phyloP scores from a whole-genome alignment of 2,797 vertebrate species.

The Alectoris magna region DNA sequence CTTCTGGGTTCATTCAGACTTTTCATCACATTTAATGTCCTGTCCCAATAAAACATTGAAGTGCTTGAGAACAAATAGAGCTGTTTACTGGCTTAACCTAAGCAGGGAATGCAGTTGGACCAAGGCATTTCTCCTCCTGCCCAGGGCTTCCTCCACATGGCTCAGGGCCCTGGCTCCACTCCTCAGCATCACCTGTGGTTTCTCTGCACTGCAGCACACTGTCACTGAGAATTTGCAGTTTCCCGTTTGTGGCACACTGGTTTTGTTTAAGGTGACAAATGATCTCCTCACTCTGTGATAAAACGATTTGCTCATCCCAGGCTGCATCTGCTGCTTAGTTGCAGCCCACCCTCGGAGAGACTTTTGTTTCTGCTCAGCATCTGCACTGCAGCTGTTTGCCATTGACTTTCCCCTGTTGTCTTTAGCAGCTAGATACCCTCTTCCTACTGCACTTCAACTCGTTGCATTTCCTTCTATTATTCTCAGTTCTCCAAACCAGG shows the following conservation, averaged over 20 bases:
- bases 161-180: conserved; percentile 21
- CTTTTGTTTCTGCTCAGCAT: conserved; percentile 35
- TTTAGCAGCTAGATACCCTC: neutral
- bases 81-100: conserved; percentile 58
- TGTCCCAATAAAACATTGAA: conserved; percentile 54
- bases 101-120: conserved; percentile 50
- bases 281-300: conserved; percentile 20
- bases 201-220: rapidly evolving
- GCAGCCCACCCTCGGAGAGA: neutral
- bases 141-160: neutral
- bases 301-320: neutral
- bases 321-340: neutral
- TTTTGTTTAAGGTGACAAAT: conserved; percentile 54
- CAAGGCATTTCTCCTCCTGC: conserved; percentile 50
- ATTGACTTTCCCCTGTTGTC: conserved; percentile 18
- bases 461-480: neutral
- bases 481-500: conserved; percentile 15
- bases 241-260: conserved; percentile 12
- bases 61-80: conserved; percentile 42
- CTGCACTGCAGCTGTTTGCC: conserved; percentile 56
- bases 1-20: conserved; percentile 30
- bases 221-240: neutral
- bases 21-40: conserved; percentile 61
- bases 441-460: neutral
- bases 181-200: neutral